Evolutionary conservation across 2,888 invertebrate genomes (phyloP).

Genomic region (Biston betularia): DNA sequence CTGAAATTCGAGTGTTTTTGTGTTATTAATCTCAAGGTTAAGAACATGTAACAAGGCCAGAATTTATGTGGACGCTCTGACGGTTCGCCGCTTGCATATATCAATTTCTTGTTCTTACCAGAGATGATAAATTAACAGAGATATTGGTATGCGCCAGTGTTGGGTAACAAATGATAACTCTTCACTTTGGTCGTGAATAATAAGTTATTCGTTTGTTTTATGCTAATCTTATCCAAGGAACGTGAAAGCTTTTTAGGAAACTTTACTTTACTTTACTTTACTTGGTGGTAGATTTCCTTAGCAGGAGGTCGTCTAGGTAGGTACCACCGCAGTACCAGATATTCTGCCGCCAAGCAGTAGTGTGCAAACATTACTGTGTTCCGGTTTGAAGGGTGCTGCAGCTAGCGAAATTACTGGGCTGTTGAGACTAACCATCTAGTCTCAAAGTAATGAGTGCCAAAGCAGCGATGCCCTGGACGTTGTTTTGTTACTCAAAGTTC

Average conservation of each 20-base stretch:
- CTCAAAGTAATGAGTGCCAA: too few species aligned
- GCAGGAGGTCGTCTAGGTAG: too few species aligned
- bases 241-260: conserved; percentile 7
- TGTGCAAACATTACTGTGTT: too few species aligned
- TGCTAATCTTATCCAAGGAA: conserved; percentile 26
- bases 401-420: too few species aligned
- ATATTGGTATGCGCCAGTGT: conserved; percentile 64
- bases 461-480: too few species aligned
- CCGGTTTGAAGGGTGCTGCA: too few species aligned
- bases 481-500: too few species aligned
- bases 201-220: conserved; percentile 38
- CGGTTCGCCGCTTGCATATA: conserved; percentile 65
- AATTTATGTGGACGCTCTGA: conserved; percentile 60
- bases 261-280: too few species aligned
- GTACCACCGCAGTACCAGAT: too few species aligned
- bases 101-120: conserved; percentile 69
- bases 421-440: too few species aligned
- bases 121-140: conserved; percentile 75
- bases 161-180: conserved; percentile 56
- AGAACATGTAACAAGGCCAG: conserved; percentile 58
- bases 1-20: conserved; percentile 41
- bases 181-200: conserved; percentile 39
- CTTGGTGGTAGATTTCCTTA: too few species aligned
- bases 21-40: conserved; percentile 57
- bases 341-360: too few species aligned